phyloP scores from a whole-genome alignment of 2,113 vertebrate genomes.

The Phyllopteryx taeniolatus region DNA sequence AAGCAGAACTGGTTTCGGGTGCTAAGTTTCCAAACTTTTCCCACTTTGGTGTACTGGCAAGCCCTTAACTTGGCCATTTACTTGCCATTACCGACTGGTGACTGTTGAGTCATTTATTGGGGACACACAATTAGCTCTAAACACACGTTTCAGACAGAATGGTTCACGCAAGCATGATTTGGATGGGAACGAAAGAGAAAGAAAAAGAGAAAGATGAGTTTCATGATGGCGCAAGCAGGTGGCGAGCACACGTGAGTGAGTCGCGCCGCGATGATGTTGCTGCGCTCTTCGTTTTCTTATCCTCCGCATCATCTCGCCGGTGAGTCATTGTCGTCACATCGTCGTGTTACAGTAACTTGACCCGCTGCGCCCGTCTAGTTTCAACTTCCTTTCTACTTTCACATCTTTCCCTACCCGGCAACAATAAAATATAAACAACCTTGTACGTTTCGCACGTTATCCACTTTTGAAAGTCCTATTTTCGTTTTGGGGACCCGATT shows the following conservation, averaged over 20 bases:
- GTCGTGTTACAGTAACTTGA: conserved; percentile 11
- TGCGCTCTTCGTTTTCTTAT: not conserved
- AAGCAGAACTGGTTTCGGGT: not conserved
- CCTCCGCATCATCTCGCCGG: not conserved
- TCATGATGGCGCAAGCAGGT: not conserved
- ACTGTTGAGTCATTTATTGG: not conserved
- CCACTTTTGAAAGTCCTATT: too few relatives aligned
- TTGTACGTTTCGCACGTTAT: too few relatives aligned
- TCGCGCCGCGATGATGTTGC: not conserved
- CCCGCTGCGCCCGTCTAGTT: not conserved
- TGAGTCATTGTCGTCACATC: conserved; percentile 26
- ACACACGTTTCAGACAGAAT: not conserved
- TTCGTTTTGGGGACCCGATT: too few relatives aligned
- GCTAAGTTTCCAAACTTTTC: not conserved
- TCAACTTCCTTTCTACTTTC: too few relatives aligned
- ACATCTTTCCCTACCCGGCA: too few relatives aligned
- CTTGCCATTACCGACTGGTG: too few relatives aligned
- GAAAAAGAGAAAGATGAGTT: not conserved
- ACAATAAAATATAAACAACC: too few relatives aligned
- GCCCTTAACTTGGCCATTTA: not conserved
- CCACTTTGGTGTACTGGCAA: not conserved
- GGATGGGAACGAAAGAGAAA: not conserved
- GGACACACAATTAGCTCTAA: not conserved
- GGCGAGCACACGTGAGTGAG: not conserved
- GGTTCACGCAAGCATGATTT: not conserved